A percentile compares a stretch with the other conserved stretches of the same genome.
phyloP scores from a whole-genome alignment of 2,888 invertebrate species.

The Piscicola geometra region DNA sequence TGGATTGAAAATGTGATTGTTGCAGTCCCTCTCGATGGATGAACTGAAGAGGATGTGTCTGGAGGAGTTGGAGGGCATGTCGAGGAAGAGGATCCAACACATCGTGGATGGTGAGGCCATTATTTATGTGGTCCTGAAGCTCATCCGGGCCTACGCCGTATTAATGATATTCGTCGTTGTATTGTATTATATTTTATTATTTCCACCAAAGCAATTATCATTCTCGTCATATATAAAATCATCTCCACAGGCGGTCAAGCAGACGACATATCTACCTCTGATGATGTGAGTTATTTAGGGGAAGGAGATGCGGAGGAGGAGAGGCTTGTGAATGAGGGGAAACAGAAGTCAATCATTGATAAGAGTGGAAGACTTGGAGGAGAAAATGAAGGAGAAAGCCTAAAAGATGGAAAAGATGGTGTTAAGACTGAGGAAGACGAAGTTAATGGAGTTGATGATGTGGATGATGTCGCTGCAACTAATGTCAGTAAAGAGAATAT shows the following conservation, averaged over 20 bases:
- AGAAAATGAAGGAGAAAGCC: no score
- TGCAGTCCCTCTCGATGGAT: constrained; percentile 24
- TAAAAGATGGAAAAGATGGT: no score
- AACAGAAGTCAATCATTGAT: no score
- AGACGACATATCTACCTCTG: neutral
- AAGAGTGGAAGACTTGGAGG: no score
- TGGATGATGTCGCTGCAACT: neutral
- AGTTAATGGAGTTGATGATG: neutral
- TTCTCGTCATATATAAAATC: no score
- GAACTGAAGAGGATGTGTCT: constrained; percentile 24
- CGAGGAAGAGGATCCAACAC: neutral
- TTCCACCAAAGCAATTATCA: no score
- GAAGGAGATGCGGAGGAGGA: neutral
- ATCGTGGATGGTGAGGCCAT: neutral
- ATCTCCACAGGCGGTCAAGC: neutral
- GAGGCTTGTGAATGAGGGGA: no score
- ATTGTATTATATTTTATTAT: no score
- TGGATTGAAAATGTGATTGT: neutral
- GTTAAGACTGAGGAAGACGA: neutral
- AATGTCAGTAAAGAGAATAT: neutral
- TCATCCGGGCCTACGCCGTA: no score
- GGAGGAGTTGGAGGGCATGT: neutral
- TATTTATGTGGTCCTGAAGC: no score
- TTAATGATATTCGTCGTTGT: no score
- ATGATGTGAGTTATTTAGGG: neutral